Percentiles rank a stretch among this genome's conserved stretches.
Conservation (phyloP, 2,888 invertebrate species). For the Argyresthia goedartella region DNA sequence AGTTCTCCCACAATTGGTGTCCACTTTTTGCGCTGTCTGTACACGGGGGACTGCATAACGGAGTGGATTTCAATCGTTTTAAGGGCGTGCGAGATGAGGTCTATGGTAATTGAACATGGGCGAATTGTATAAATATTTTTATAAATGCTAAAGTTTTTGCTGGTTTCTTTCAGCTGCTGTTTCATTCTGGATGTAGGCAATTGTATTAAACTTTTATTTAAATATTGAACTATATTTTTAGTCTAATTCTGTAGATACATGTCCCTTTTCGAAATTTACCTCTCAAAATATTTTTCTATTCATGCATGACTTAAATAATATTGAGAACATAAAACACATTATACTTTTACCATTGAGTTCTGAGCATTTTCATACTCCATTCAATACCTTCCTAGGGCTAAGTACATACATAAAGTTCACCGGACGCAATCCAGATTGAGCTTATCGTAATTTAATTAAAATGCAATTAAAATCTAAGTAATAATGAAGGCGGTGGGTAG, state of each 20-base stretch:
- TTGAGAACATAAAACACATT: too few relatives aligned
- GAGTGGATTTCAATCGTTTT: conserved; percentile 34
- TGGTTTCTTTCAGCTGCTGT: too few relatives aligned
- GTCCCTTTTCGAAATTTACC: too few relatives aligned
- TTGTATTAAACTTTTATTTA: too few relatives aligned
- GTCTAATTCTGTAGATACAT: too few relatives aligned
- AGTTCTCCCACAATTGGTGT: conserved; percentile 15
- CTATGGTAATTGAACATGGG: not conserved
- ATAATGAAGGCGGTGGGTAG: conserved; percentile 16
- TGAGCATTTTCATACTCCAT: too few relatives aligned
- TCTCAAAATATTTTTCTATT: too few relatives aligned
- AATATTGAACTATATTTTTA: too few relatives aligned
- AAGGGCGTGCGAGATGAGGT: conserved; percentile 1
- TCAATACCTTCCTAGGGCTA: too few relatives aligned
- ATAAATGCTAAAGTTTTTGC: not conserved
- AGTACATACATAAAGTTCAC: not conserved
- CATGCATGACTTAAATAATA: too few relatives aligned
- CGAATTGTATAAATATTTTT: not conserved
- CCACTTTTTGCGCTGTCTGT: conserved; percentile 41
- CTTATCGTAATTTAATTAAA: conserved; percentile 23
- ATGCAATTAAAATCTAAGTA: conserved; percentile 20
- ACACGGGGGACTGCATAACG: conserved; percentile 14
- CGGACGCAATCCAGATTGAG: not conserved
- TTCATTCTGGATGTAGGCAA: too few relatives aligned
- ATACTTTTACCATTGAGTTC: too few relatives aligned